Evolutionary conservation across 1,140 invertebrate species (phyloP).

Genomic region (Thaumetopoea pityocampa): DNA sequence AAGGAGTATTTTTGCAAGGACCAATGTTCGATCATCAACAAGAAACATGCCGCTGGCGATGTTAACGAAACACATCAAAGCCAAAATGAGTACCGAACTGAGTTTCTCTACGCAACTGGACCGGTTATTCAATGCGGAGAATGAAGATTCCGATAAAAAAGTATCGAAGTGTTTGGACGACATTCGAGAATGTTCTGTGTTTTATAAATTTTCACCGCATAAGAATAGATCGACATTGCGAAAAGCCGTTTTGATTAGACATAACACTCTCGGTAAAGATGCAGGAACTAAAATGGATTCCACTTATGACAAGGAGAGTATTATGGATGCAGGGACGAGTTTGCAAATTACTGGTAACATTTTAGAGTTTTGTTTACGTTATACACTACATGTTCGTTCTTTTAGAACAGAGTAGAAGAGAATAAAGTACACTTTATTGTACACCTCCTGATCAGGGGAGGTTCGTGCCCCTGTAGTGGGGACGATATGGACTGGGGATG

Average conservation of each 20-base stretch:
- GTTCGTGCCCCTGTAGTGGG: too few relatives aligned
- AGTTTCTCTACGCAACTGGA: constrained; percentile 60
- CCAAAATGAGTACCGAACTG: constrained; percentile 36
- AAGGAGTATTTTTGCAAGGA: constrained; percentile 51
- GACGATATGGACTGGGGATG: too few relatives aligned
- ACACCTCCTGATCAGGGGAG: too few relatives aligned
- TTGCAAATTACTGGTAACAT: constrained; percentile 64
- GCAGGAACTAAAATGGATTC: constrained; percentile 14
- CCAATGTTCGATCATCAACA: constrained; percentile 39
- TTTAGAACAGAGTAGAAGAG: too few relatives aligned
- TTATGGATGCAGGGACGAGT: constrained; percentile 51
- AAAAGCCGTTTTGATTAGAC: constrained; percentile 41
- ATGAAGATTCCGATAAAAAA: too few relatives aligned
- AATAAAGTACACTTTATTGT: too few relatives aligned
- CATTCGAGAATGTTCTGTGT: constrained; percentile 31
- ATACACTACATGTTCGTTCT: too few relatives aligned
- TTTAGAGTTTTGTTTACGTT: too few relatives aligned
- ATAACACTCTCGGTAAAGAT: constrained; percentile 14
- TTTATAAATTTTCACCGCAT: constrained; percentile 46
- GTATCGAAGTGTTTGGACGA: constrained; percentile 12
- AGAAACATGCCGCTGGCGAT: constrained; percentile 42
- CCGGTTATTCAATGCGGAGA: constrained; percentile 34
- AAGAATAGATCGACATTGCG: constrained; percentile 46
- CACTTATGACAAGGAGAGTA: constrained; percentile 25
- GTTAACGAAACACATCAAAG: constrained; percentile 44